Percentiles rank a stretch among this genome's conserved stretches.
These are phyloP conservation scores for Camptogramma bilineatum DNA, from an alignment of 2,888 invertebrate species.

Conservation along the genomic window DNA sequence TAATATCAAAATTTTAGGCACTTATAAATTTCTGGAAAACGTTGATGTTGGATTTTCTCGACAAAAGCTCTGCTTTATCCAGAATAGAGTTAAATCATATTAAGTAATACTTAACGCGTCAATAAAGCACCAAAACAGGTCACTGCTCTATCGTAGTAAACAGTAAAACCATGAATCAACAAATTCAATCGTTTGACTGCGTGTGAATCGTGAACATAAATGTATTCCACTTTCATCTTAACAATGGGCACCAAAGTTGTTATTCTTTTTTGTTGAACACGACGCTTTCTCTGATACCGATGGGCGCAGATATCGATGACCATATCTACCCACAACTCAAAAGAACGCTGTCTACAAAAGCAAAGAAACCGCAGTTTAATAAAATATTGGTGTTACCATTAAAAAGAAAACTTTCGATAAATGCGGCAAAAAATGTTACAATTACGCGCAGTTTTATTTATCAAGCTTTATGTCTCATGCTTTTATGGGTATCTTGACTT, in stretches of 20 bases:
- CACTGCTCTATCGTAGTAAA: constrained; percentile 25
- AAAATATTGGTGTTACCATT: background rate
- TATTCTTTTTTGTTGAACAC: constrained; percentile 64
- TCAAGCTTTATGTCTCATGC: background rate
- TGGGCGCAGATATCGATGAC: constrained; percentile 43
- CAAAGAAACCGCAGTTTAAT: background rate
- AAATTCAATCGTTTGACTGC: constrained; percentile 29
- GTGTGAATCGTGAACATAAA: constrained; percentile 38
- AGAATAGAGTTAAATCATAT: too few species aligned
- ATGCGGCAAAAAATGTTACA: too few species aligned
- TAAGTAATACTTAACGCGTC: background rate
- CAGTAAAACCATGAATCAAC: constrained; percentile 34
- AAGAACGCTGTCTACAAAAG: constrained; percentile 1
- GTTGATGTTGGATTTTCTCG: too few species aligned
- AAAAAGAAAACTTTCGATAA: too few species aligned
- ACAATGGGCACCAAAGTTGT: constrained; percentile 55
- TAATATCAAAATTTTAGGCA: too few species aligned
- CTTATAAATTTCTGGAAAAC: too few species aligned
- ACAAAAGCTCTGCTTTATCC: too few species aligned
- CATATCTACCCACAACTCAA: background rate
- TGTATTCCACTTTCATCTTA: constrained; percentile 61
- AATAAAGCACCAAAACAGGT: constrained; percentile 13
- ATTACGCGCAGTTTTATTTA: background rate
- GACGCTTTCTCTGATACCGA: constrained; percentile 73
- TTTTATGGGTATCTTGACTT: background rate